These are phyloP conservation scores for Meiosimyza decipiens DNA, from an alignment of 2,888 invertebrate species.

Conservation along the genomic window DNA sequence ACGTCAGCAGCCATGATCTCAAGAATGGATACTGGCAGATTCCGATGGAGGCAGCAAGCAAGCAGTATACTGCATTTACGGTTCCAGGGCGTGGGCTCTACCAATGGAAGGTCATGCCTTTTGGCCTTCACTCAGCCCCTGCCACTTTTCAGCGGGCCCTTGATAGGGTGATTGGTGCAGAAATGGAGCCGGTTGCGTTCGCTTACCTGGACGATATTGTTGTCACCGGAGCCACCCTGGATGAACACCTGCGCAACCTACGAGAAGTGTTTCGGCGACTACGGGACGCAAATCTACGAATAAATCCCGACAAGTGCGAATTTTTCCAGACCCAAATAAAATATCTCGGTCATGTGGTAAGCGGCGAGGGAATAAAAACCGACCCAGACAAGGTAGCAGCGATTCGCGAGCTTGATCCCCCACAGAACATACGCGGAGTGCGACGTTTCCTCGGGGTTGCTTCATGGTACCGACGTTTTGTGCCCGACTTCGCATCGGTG, in stretches of 20 bases:
- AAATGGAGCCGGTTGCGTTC: constrained; percentile 21
- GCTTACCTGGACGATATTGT: constrained; percentile 33
- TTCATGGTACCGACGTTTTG: constrained; percentile 38
- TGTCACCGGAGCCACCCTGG: background rate
- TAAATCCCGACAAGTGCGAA: constrained; percentile 23
- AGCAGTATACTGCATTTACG: constrained; percentile 26
- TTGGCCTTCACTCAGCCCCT: constrained; percentile 31
- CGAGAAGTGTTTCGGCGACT: background rate
- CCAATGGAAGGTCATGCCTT: constrained; percentile 37
- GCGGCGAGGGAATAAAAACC: constrained; percentile 22
- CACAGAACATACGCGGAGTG: no score
- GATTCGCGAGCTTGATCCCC: background rate
- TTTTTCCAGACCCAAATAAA: constrained; percentile 22
- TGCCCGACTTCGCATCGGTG: constrained; percentile 22
- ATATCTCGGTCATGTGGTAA: constrained; percentile 34
- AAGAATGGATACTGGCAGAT: constrained; percentile 36
- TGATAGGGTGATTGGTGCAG: constrained; percentile 23
- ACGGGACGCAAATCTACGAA: background rate
- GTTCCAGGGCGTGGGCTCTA: constrained; percentile 29
- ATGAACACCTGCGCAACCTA: no score
- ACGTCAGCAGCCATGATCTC: constrained; percentile 8
- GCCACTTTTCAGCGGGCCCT: constrained; percentile 32
- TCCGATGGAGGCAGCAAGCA: background rate
- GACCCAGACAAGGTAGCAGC: constrained; percentile 35
- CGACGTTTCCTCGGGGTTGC: no score